phyloP scores from a whole-genome alignment of 2,113 vertebrate genomes.

The Calidris pugnax region DNA sequence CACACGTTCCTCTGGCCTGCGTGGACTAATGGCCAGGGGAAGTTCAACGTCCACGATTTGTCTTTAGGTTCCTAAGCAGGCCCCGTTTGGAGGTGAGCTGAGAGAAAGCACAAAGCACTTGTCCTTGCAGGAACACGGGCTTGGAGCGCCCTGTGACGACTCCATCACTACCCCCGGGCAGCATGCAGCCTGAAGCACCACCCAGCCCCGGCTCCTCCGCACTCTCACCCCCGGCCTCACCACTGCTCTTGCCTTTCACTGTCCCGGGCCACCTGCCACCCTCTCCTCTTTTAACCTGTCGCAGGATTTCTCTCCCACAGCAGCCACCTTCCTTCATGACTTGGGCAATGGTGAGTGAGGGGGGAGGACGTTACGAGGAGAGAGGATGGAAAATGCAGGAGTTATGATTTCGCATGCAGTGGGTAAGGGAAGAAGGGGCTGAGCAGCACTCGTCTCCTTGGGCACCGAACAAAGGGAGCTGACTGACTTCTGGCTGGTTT shows the following conservation, averaged over 20 bases:
- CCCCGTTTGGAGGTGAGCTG: accelerated
- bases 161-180: background rate
- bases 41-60: accelerated
- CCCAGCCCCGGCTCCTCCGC: background rate
- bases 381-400: slow-evolving; percentile 30
- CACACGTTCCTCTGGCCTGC: background rate
- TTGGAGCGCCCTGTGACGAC: accelerated
- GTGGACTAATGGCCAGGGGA: accelerated
- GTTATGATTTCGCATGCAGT: slow-evolving; percentile 42
- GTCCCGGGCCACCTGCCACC: background rate
- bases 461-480: background rate
- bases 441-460: background rate
- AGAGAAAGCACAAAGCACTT: background rate
- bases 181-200: background rate
- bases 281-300: background rate
- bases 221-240: background rate
- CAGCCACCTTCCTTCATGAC: slow-evolving; percentile 12
- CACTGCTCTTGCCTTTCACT: background rate
- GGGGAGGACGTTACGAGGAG: background rate
- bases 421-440: slow-evolving; percentile 37
- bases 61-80: background rate
- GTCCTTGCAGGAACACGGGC: background rate
- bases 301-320: background rate
- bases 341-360: background rate
- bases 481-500: background rate